Percentiles rank a stretch among this genome's conserved stretches.
Conservation (phyloP, 2,888 invertebrate genomes). For the Ferdinandea cuprea region DNA sequence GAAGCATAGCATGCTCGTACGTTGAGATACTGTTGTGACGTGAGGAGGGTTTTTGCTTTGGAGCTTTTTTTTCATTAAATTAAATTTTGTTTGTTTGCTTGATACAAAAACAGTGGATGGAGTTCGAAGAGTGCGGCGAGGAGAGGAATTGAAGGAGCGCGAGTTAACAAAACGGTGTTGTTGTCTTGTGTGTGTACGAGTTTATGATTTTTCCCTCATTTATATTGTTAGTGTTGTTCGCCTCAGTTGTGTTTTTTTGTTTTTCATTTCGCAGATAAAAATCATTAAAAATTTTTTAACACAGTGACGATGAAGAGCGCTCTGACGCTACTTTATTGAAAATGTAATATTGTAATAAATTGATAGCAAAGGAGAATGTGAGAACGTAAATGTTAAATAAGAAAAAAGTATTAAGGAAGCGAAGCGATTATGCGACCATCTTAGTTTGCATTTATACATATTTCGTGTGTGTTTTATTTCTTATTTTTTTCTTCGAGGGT, state of each 20-base stretch:
- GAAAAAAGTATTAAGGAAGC: too few species aligned
- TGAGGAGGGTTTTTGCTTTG: conserved; percentile 29
- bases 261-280: conserved; percentile 47
- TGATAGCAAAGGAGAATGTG: too few species aligned
- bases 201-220: conserved; percentile 25
- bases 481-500: too few species aligned
- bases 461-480: too few species aligned
- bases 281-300: conserved; percentile 49
- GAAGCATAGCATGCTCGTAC: background rate
- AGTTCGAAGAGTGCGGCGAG: conserved; percentile 7
- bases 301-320: conserved; percentile 49
- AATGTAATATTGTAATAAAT: background rate
- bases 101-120: background rate
- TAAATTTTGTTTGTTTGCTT: conserved; percentile 33
- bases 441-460: too few species aligned
- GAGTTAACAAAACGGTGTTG: conserved; percentile 59
- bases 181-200: too few species aligned
- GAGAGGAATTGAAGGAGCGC: conserved; percentile 32
- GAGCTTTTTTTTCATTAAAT: conserved; percentile 10
- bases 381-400: too few species aligned
- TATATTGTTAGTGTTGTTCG: conserved; percentile 25
- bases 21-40: background rate
- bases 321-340: conserved; percentile 2
- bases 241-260: conserved; percentile 22
- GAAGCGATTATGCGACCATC: too few species aligned